Percentiles rank a stretch among this genome's conserved stretches.
These are phyloP conservation scores for Listronotus bonariensis DNA, from an alignment of 1,140 invertebrate genomes.

Conservation along the genomic window DNA sequence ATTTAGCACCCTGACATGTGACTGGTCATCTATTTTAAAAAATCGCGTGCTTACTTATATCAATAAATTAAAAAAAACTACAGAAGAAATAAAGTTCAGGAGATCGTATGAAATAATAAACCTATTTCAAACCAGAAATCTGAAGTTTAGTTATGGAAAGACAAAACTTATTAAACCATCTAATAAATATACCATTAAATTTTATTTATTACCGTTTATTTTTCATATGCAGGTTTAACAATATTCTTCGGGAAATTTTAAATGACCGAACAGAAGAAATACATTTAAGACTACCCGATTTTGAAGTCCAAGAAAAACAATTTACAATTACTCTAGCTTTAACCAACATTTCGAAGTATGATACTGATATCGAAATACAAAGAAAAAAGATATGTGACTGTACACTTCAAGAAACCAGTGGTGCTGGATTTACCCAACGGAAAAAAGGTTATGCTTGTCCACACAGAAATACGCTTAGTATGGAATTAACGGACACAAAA, in stretches of 20 bases:
- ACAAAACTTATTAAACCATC: no score
- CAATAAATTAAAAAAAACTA: no score
- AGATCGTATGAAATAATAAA: no score
- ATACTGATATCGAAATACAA: conserved; percentile 9
- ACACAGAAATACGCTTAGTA: conserved; percentile 11
- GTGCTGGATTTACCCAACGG: not conserved
- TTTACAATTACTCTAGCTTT: conserved; percentile 16
- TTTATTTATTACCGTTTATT: no score
- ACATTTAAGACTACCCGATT: conserved; percentile 20
- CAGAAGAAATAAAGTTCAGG: no score
- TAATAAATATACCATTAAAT: no score
- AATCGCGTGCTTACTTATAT: no score
- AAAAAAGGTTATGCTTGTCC: conserved; percentile 18
- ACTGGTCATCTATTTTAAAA: no score
- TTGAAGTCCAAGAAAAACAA: conserved; percentile 13
- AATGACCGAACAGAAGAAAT: conserved; percentile 10
- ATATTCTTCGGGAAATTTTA: conserved; percentile 3
- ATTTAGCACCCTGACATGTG: no score
- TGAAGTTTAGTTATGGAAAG: no score
- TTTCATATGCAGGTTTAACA: conserved; percentile 1
- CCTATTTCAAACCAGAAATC: no score
- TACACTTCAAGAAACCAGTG: conserved; percentile 1
- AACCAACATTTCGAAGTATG: conserved; percentile 9
- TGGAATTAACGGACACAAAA: conserved; percentile 1
- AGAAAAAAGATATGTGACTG: conserved; percentile 28